phyloP scores from a whole-genome alignment of 2,113 vertebrate species.

The Pagrus major region DNA sequence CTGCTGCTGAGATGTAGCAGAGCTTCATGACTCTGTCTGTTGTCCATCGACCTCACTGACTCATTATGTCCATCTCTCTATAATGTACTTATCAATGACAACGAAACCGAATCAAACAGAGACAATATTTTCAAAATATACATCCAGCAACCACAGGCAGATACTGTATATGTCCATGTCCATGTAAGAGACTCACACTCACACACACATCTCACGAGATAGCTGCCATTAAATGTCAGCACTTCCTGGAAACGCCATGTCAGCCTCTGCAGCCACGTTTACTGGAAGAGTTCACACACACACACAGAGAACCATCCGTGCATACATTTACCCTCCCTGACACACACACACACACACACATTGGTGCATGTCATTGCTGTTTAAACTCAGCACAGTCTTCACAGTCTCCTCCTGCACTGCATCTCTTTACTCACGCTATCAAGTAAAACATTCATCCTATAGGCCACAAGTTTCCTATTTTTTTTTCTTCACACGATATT shows the following conservation, averaged over 20 bases:
- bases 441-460: too few species aligned
- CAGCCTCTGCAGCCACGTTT: slow-evolving; percentile 51
- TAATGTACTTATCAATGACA: not conserved
- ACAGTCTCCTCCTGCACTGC: not conserved
- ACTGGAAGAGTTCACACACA: slow-evolving; percentile 44
- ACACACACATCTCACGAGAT: slow-evolving; percentile 20
- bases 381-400: not conserved
- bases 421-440: not conserved
- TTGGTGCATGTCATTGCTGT: not conserved
- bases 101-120: not conserved
- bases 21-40: not conserved
- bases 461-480: not conserved
- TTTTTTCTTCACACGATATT: not conserved
- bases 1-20: not conserved
- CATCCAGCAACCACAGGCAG: not conserved
- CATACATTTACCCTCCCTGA: slow-evolving; percentile 17
- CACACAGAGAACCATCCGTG: not conserved
- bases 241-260: slow-evolving; percentile 63
- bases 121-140: not conserved
- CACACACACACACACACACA: slow-evolving; percentile 6
- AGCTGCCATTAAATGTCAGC: slow-evolving; percentile 36
- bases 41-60: not conserved
- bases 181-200: not conserved
- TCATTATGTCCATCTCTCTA: not conserved
- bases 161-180: not conserved